These are phyloP conservation scores for Misgurnus mizolepis DNA, from an alignment of 2,113 vertebrate species.

Conservation along the genomic window DNA sequence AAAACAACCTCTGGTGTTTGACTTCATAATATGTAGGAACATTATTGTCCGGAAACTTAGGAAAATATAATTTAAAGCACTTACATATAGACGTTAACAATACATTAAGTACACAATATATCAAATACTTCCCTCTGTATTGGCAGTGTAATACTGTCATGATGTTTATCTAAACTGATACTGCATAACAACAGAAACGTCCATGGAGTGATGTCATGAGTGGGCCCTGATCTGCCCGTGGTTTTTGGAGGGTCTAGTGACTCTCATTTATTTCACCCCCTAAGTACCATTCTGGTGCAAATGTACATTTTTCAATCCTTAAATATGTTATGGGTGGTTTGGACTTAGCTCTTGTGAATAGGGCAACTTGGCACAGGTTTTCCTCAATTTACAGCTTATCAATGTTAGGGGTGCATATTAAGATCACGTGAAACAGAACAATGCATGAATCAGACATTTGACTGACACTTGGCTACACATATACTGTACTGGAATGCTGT, in stretches of 20 bases:
- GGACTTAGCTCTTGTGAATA: not conserved
- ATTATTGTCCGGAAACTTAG: constrained; percentile 87
- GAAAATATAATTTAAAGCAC: constrained; percentile 99
- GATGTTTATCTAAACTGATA: constrained; percentile 81
- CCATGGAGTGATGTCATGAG: constrained; percentile 83
- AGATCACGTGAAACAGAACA: not conserved
- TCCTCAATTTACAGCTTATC: too few species aligned
- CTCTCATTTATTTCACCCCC: not conserved
- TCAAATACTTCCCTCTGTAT: constrained; percentile 89
- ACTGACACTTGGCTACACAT: constrained; percentile 66
- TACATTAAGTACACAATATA: constrained; percentile 97
- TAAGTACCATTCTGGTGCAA: constrained; percentile 4
- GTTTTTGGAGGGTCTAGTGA: not conserved
- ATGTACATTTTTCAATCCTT: not conserved
- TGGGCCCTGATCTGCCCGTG: constrained; percentile 61
- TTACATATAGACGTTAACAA: constrained; percentile 85
- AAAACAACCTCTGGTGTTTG: constrained; percentile 80
- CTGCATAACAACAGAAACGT: constrained; percentile 72
- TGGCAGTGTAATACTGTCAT: constrained; percentile 93
- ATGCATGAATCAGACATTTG: constrained; percentile 11
- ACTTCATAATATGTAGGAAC: constrained; percentile 81
- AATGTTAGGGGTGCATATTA: constrained; percentile 1
- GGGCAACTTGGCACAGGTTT: too few species aligned
- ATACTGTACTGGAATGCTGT: constrained; percentile 71
- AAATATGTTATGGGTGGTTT: not conserved